A percentile compares a stretch with the other conserved stretches of the same genome.
Conservation (phyloP, 2,113 vertebrate genomes). For the Athene cunicularia region DNA sequence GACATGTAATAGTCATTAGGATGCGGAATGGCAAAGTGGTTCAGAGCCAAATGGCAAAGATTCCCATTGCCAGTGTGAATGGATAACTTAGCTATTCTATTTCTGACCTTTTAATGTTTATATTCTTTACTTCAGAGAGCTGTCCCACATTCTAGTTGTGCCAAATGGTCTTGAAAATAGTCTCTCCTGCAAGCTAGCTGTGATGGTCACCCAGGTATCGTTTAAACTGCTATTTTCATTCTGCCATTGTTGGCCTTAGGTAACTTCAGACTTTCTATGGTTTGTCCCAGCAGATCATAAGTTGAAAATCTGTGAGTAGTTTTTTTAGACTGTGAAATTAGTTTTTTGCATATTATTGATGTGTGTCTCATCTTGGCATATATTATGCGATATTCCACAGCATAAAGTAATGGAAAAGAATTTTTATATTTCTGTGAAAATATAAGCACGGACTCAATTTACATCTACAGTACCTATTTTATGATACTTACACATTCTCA, state of each 20-base stretch:
- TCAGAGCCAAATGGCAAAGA: constrained; percentile 56
- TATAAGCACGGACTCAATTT: background rate
- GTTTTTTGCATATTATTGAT: background rate
- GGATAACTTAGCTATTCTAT: background rate
- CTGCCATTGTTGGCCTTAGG: background rate
- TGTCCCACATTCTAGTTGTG: constrained; percentile 3
- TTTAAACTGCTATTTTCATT: constrained; percentile 29
- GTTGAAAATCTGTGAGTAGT: background rate
- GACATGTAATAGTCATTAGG: constrained; percentile 43
- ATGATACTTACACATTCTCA: background rate
- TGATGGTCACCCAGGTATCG: background rate
- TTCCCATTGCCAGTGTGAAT: constrained; percentile 11
- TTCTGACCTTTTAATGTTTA: constrained; percentile 49
- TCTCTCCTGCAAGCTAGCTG: background rate
- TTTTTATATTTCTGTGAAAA: background rate
- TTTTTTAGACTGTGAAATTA: background rate
- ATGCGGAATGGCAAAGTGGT: constrained; percentile 12
- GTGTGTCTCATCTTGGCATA: background rate
- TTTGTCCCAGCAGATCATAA: background rate
- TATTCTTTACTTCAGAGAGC: constrained; percentile 43
- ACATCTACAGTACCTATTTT: background rate
- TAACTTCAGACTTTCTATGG: background rate
- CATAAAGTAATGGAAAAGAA: background rate
- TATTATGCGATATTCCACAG: background rate
- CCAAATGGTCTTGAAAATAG: constrained; percentile 62